These are phyloP conservation scores for Syrrhaptes paradoxus DNA, from an alignment of 2,113 vertebrate genomes.

Conservation along the genomic window DNA sequence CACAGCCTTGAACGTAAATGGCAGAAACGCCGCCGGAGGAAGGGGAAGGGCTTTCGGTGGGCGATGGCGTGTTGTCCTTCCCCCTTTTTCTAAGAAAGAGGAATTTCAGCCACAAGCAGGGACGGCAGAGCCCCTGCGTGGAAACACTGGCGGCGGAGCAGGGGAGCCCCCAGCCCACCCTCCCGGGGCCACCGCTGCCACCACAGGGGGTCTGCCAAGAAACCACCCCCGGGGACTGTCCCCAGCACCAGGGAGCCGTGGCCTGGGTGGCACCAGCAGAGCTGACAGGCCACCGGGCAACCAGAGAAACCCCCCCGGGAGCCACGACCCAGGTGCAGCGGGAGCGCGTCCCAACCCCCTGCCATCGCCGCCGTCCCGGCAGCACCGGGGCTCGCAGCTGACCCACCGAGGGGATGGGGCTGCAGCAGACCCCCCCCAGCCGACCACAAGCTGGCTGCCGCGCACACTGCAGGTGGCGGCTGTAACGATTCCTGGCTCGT, in stretches of 20 bases:
- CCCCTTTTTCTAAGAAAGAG: conserved; percentile 57
- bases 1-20: conserved; percentile 83
- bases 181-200: accelerated
- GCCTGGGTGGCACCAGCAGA: background rate
- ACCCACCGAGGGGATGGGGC: background rate
- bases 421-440: background rate
- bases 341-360: too few species aligned
- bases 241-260: accelerated
- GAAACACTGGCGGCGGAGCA: accelerated
- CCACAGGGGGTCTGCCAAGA: background rate
- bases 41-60: conserved; percentile 41
- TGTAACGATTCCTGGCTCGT: accelerated
- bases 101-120: background rate
- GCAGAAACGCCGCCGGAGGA: conserved; percentile 69
- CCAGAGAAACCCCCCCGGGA: background rate
- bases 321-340: too few species aligned
- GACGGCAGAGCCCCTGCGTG: background rate
- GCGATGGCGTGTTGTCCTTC: background rate
- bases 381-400: background rate
- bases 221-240: background rate
- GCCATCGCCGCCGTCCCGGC: accelerated
- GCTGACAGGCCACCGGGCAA: background rate
- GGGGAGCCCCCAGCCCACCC: background rate
- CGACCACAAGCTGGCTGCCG: background rate
- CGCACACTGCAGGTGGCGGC: background rate